Base-by-base conservation (phyloP, 2,113 vertebrate genomes). In the Pteropus alecto region DNA sequence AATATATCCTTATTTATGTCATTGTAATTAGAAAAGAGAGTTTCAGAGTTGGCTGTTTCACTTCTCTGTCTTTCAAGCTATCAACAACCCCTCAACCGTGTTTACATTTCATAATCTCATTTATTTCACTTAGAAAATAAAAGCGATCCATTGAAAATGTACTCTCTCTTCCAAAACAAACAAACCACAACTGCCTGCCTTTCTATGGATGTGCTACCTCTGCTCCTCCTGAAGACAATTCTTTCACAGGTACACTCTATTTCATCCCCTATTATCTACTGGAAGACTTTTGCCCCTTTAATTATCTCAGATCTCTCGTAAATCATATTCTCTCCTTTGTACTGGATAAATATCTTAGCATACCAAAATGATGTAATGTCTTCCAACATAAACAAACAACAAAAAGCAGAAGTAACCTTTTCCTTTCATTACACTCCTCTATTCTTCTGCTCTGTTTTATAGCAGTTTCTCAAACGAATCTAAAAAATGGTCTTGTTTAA, bases 391-490 rank as follows among this genome's bases (percentile, higher is more conserved):
- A 74, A 65, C 33, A 84, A 48, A 43, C 4, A 41, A 79, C 8
- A 58, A 33, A 51, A 41, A 30, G 6, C 6, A 24, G 38, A 65
- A 38, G 28, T 65, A 35, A 33, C 1, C 7, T 79, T 51, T 73
- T n/a, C 58, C 18, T 84, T 71, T 5, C 35, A 8, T n/a, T 46
- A 8, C 0, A 48, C 1, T 43, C 1, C 1, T 60, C 0, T 65
- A 28, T 76, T 84, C 15, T 2, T 81, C 54, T 67, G 28, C 3
- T 85, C 19, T 21, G 4, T 48, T 63, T 85, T n/a, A 26, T 18
- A 76, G 38, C 15, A 78, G 18, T 54, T 81, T 88, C n/a, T 65
- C 38, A 38, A 43, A 82, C 56, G 14, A 67, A 61, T n/a, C 7
- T 14, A 65, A 86, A 89, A 46, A 82, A 41, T 1, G 54, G 2